Evolutionary conservation across 2,797 vertebrate species (phyloP), one percentile per base, ranked within the genome.

Genomic region (Eurystomus glaucurus): DNA sequence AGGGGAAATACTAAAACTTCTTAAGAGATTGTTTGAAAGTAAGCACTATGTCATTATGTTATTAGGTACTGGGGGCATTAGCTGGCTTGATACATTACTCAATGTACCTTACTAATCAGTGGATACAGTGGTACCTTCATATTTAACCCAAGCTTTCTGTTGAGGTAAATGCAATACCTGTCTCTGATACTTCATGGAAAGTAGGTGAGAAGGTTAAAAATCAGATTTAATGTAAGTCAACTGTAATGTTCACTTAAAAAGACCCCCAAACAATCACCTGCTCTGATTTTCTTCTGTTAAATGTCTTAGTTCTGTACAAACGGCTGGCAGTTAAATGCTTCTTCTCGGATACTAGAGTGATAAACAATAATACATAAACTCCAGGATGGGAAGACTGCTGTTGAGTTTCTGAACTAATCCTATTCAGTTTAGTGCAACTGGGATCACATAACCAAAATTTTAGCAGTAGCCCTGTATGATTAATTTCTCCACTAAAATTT

Each of bases 401-500:
- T 65, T 18, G 86, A 35, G 46, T 75, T 88, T 88, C 61, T 92
- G 0, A 75, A 69, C 7, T 79, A 86, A 58, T 45, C 3, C 28
- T 3, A 14, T 76, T 52, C 46, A 62, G 12, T 76, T 85, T 23
- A 66, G 25, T 72, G n/a, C 26, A 74, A 14, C n/a, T 72, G 70
- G n/a, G n/a, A 48, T 29, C 16, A 4, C 14, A 13, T 74, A 87
- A 72, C 35, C 51, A 79, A 89, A 77, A 84, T 85, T 76, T 33
- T 78, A 85, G 19, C 35, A 70, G 33, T 72, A 82, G 45, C 7
- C 35, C n/a, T 20, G 4, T 80, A 13, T 85, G 62, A 75, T 78
- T 64, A 69, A 79, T 89, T 82, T 89, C 18, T 86, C n/a, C 35
- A 51, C 62, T 88, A 69, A 92, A 92, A 85, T 87, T 84, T 82